phyloP scores from a whole-genome alignment of 2,113 vertebrate genomes.

The Dryoscopus gambensis region DNA sequence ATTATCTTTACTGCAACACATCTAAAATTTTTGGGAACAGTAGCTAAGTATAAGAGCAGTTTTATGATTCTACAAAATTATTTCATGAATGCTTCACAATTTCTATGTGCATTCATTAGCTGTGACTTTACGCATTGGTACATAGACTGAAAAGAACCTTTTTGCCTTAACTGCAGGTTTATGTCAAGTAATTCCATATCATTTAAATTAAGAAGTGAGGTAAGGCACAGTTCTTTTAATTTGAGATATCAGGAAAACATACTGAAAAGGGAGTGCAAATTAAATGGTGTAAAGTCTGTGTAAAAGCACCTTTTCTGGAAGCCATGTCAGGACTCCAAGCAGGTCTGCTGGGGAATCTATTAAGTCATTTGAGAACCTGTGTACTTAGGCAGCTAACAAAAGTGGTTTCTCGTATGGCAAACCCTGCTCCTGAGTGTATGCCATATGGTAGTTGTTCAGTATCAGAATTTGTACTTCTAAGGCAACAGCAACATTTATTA shows the following conservation, averaged over 20 bases:
- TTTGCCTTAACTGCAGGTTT: not conserved
- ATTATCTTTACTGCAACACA: not conserved
- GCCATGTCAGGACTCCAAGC: not conserved
- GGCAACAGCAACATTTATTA: not conserved
- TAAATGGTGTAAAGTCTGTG: not conserved
- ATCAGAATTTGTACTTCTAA: not conserved
- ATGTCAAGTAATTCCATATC: not conserved
- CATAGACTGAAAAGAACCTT: not conserved
- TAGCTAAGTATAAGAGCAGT: not conserved
- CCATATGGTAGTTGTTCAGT: not conserved
- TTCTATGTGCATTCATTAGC: not conserved
- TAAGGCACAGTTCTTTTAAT: not conserved
- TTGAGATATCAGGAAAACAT: not conserved
- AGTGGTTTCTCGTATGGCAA: not conserved
- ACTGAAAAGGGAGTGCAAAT: not conserved
- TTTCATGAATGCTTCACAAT: not conserved
- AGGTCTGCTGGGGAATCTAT: not conserved
- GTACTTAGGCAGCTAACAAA: not conserved
- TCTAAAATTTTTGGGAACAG: not conserved
- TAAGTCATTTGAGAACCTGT: not conserved
- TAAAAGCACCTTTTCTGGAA: not conserved
- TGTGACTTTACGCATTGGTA: not conserved
- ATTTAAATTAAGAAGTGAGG: not conserved
- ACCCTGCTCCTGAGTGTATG: not conserved
- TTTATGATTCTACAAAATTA: not conserved